Base-by-base conservation (phyloP, 30 jellyfish, hydroid and myxozoan genomes). In the Pelagia noctiluca region DNA sequence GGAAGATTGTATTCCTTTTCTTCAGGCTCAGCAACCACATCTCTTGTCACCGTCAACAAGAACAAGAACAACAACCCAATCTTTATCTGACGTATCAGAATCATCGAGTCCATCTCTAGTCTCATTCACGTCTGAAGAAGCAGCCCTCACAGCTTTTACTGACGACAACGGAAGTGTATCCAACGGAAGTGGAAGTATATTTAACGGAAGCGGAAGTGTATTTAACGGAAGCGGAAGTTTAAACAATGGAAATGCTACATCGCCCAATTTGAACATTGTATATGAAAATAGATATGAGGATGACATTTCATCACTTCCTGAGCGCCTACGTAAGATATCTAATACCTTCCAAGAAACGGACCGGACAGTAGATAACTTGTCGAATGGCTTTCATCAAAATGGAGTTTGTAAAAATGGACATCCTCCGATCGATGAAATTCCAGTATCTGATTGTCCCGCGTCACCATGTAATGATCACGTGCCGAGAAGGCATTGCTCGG, bases 211-310 rank as follows among this genome's bases (percentile, higher is more conserved):
- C 68, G 82, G 34, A 38, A 80, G 90, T 63, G 25, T 65, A 12
- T 80, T 80, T 75, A 66, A 75, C 50, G 90, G 90, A 35, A 80
- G 90, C 42, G 47, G n/a, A n/a, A n/a, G n/a, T n/a, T n/a, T n/a
- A n/a, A n/a, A n/a, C n/a, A n/a, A n/a, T n/a, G n/a, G n/a, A n/a
- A n/a, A n/a, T n/a, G n/a, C n/a, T n/a, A n/a, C n/a, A n/a, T n/a
- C n/a, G n/a, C n/a, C n/a, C n/a, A n/a, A n/a, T n/a, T n/a, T n/a
- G n/a, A n/a, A n/a, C 71, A 50, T 48, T 30, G 90, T 29, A 49
- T 28, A 80, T 38, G 90, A 22, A 66, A n/a, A 30, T 49, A 26
- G n/a, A 5, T 80, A 80, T 0, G 90, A 64, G 34, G 82, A 66
- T 19, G 83, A 70, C 42, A 70, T 70, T 70, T 35, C 71, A 38